These are phyloP conservation scores for Exephanes ischioxanthus DNA, from an alignment of 2,888 invertebrate species.

Conservation along the genomic window DNA sequence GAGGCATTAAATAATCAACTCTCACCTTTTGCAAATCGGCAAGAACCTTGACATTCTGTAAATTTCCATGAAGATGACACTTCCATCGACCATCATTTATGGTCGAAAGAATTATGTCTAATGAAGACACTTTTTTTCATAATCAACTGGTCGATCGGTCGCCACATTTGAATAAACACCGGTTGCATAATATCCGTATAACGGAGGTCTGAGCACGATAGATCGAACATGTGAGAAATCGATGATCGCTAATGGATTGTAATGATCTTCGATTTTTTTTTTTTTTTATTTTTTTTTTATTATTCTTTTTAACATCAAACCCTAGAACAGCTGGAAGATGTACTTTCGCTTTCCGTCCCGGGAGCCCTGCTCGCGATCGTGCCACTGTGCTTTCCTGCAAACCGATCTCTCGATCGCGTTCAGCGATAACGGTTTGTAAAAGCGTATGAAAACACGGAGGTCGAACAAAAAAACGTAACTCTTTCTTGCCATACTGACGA, in stretches of 20 bases:
- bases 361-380: constrained; percentile 18
- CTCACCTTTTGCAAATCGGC: neutral
- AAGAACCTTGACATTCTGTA: neutral
- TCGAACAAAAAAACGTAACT: constrained; percentile 54
- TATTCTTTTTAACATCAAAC: neutral
- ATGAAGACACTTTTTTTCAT: neutral
- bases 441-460: constrained; percentile 39
- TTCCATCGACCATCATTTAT: constrained; percentile 25
- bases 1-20: neutral
- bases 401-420: constrained; percentile 62
- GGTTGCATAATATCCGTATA: constrained; percentile 1
- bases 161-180: constrained; percentile 24
- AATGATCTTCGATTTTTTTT: constrained; percentile 37
- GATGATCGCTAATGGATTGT: constrained; percentile 38
- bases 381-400: constrained; percentile 8
- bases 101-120: constrained; percentile 9
- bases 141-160: constrained; percentile 5
- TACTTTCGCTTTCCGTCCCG: constrained; percentile 56
- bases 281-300: constrained; percentile 10
- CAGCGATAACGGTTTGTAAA: constrained; percentile 57
- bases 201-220: neutral
- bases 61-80: constrained; percentile 13
- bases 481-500: constrained; percentile 21
- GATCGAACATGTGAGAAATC: constrained; percentile 14
- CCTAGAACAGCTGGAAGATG: constrained; percentile 38